Base-by-base conservation (phyloP, 2,113 vertebrate species). In the Neolamprologus devosi region DNA sequence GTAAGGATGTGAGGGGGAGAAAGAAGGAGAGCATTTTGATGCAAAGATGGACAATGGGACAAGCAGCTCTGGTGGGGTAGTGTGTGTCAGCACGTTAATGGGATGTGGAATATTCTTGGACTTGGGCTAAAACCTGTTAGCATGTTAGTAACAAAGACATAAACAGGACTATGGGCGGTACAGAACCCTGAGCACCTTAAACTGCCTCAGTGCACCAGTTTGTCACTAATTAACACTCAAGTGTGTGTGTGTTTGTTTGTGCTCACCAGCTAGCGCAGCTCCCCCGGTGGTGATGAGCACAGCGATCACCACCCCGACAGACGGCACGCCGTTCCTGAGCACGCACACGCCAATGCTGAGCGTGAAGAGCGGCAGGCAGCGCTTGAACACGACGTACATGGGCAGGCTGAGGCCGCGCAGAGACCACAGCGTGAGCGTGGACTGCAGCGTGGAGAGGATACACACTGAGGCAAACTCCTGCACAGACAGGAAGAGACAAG, bases 351-450 rank as follows among this genome's bases (percentile, higher is more conserved):
- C 98, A 84, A 99, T 97, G 88, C 96, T 94, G 83, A 99, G 96
- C 9, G 98, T 99, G 95, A 97, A 97, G 93, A 99, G 96, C 45
- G 98, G 98, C 90, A 99, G 95, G 95, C 98, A 99, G 90, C 98
- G 98, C 90, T 99, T 99, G 96, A 99, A 99, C 68, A 99, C 97
- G 28, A 99, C 98, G 88, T 99, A 99, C 98, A 99, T 99, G 90
- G 98, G 98, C 16, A 99, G 96, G 89, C 98, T 99, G 96, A 99
- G 97, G 14, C 98, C 98, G 5, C 97, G 96, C 82, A 99, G 97
- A 1, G 98, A 98, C 97, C 98, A 99, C 11, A 99, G 97, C 0
- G 98, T 99, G 42, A 99, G 97, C 2, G 97, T 98, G 95, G 98
- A 98, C 96, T 99, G 98, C 91, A 99, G 96, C 9, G 97, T 98